Percentiles rank a stretch among this genome's conserved stretches.
These are phyloP conservation scores for Dolomedes plantarius DNA, from an alignment of 2,888 invertebrate species.

Conservation along the genomic window DNA sequence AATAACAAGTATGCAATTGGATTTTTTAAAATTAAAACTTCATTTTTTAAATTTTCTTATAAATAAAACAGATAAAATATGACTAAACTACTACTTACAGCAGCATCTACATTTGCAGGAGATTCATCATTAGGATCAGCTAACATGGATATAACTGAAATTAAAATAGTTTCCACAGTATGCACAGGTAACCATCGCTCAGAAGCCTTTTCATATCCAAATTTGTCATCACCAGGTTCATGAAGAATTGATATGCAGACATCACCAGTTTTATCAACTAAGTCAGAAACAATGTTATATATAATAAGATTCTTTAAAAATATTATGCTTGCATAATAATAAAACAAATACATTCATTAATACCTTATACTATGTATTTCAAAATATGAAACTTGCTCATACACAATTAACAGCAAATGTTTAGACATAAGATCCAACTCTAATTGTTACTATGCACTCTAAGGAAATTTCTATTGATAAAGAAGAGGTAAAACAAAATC, in stretches of 20 bases:
- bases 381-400: too few relatives aligned
- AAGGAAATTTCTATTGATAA: too few relatives aligned
- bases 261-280: conserved; percentile 92
- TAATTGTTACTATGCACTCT: too few relatives aligned
- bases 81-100: conserved; percentile 85
- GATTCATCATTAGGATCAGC: conserved; percentile 99
- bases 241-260: conserved; percentile 99
- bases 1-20: too few relatives aligned
- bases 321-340: conserved; percentile 19
- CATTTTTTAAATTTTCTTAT: too few relatives aligned
- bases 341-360: too few relatives aligned
- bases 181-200: conserved; percentile 99
- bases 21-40: too few relatives aligned
- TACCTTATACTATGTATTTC: too few relatives aligned
- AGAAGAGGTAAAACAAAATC: too few relatives aligned
- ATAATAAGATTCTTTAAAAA: neutral
- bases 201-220: conserved; percentile 97
- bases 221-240: conserved; percentile 99
- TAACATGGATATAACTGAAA: conserved; percentile 99
- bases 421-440: too few relatives aligned
- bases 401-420: too few relatives aligned
- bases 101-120: conserved; percentile 99
- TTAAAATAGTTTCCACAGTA: conserved; percentile 98
- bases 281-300: conserved; percentile 26
- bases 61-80: too few relatives aligned